These are phyloP conservation scores for Furnarius figulus DNA, from an alignment of 2,113 vertebrate genomes.

Conservation along the genomic window DNA sequence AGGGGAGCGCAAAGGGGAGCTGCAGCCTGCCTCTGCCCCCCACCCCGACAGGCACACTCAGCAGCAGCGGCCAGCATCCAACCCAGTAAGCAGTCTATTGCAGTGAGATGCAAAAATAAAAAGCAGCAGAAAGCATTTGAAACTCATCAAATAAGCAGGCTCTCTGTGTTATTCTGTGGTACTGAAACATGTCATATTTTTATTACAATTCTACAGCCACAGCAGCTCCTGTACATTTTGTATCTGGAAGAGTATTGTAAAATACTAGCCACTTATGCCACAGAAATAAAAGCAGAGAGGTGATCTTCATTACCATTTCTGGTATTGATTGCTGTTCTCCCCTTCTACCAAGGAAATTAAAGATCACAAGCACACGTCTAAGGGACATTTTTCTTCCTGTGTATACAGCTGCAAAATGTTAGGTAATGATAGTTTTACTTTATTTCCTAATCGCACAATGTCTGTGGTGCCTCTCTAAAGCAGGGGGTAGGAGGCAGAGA, in stretches of 20 bases:
- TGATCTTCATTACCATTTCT: conserved; percentile 10
- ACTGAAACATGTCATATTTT: neutral
- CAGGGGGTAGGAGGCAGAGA: neutral
- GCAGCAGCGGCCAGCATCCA: neutral
- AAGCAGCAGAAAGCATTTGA: conserved; percentile 13
- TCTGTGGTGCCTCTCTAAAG: neutral
- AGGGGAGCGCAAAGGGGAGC: neutral
- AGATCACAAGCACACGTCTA: conserved; percentile 11
- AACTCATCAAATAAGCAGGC: conserved; percentile 29
- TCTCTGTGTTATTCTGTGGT: neutral
- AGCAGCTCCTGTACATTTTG: neutral
- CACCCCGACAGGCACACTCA: neutral
- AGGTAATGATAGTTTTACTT: conserved; percentile 3
- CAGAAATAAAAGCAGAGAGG: conserved; percentile 3
- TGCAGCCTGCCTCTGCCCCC: neutral
- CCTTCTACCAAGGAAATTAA: conserved; percentile 31
- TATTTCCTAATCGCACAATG: neutral
- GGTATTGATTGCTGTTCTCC: conserved; percentile 10
- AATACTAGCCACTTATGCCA: neutral
- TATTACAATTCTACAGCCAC: neutral
- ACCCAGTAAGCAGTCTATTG: neutral
- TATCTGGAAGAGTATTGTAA: neutral
- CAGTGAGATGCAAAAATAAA: conserved; percentile 24
- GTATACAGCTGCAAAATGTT: neutral
- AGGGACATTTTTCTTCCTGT: conserved; percentile 18